Evolutionary conservation across 64 coral and sea anemone genomes (phyloP), one percentile per base, ranked within the genome.

Genomic region (Orbicella faveolata): DNA sequence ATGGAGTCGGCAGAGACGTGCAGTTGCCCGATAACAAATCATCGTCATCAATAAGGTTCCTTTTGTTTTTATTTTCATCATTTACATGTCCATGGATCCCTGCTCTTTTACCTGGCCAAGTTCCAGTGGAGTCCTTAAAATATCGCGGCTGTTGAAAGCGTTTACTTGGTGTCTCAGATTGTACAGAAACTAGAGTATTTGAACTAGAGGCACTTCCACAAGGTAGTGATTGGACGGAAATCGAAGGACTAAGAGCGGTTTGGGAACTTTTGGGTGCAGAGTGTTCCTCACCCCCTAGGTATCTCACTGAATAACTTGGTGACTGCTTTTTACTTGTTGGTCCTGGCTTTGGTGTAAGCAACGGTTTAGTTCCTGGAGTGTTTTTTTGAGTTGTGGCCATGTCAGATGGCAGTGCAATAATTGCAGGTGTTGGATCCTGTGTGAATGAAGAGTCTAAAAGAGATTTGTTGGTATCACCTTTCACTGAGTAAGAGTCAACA

Each of bases 391-490:
- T 20, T 20, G 63, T 20, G 41, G 63, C 34, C 9, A 26, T 9
- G 21, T 20, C 53, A 61, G 37, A 68, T 6, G 87, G 79, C n/a
- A 76, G 51, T 3, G 4, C 44, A 48, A 48, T 48, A 48, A 90
- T 30, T 9, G 79, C 2, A 90, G 81, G 36, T 75, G 88, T 87
- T 79, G 64, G 61, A 68, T 94, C 93, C 15, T 91, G 74, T 79
- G 53, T 76, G 73, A 94, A 94, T 20, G 93, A 94, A n/a, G 93
- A 94, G 59, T 91, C 82, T 33, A 94, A 89, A 35, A 87, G 30
- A 79, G 74, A 53, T 33, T 73, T 86, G 41, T 68, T 30, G 19
- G 72, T 61, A 30, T 61, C 70, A 12, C 35, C 34, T 19, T 19
- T 12, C 36, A 25, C 48, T 44, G 87, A 34, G 21, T 33, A 52